These are phyloP conservation scores for Dryobates pubescens DNA, from an alignment of 2,797 vertebrate species.

Conservation along the genomic window DNA sequence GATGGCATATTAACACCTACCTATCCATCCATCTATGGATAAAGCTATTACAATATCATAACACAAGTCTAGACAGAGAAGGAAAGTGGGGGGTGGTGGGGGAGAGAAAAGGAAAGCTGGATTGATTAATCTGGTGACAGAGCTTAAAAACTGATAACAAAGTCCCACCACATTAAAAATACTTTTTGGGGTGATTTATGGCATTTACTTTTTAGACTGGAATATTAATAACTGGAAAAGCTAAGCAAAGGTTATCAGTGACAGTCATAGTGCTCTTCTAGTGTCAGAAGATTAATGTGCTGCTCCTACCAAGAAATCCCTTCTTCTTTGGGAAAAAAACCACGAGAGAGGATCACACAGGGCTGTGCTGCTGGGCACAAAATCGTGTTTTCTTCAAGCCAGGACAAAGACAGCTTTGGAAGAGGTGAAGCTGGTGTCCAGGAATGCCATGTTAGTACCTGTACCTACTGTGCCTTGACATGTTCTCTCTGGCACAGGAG, in stretches of 20 bases:
- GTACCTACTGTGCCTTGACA: not conserved
- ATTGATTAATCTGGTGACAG: not conserved
- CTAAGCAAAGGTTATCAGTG: constrained; percentile 17
- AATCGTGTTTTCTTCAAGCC: not conserved
- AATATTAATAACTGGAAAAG: constrained; percentile 25
- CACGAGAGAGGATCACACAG: not conserved
- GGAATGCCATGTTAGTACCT: not conserved
- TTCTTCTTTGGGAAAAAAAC: not conserved
- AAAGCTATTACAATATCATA: not conserved
- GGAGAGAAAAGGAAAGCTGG: not conserved
- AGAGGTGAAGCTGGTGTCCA: not conserved
- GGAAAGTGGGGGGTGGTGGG: not conserved
- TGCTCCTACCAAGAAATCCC: not conserved
- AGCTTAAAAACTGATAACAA: not conserved
- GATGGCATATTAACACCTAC: not conserved
- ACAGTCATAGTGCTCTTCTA: not conserved
- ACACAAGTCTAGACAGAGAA: not conserved
- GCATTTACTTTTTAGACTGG: constrained; percentile 2
- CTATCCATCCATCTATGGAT: not conserved
- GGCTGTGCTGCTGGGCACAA: not conserved
- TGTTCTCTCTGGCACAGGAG: not conserved
- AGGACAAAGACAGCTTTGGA: not conserved
- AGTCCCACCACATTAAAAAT: not conserved
- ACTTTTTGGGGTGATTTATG: not conserved
- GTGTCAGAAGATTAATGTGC: not conserved